phyloP scores from a whole-genome alignment of 2,888 invertebrate species.

The Scelioninae gen. 2 region DNA sequence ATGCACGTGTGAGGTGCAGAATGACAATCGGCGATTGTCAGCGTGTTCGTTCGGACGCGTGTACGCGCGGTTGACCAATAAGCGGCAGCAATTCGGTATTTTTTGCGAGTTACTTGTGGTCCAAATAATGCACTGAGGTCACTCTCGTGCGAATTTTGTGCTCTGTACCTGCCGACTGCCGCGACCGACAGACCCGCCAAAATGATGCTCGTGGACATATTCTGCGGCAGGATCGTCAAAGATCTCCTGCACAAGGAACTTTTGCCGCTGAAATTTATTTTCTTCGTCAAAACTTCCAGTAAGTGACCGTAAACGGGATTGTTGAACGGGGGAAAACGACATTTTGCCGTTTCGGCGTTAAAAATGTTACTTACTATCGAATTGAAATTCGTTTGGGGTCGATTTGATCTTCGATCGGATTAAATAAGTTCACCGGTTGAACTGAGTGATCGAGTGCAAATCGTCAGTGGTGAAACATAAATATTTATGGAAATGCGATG shows the following conservation, averaged over 20 bases:
- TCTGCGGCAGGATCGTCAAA: slow-evolving; percentile 81
- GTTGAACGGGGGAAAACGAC: no score
- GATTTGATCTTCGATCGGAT: no score
- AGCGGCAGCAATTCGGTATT: slow-evolving; percentile 40
- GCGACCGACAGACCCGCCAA: slow-evolving; percentile 64
- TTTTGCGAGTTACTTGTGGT: slow-evolving; percentile 35
- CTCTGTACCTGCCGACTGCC: slow-evolving; percentile 6
- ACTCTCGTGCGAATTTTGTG: slow-evolving; percentile 4
- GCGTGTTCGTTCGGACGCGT: slow-evolving; percentile 48
- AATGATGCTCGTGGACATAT: slow-evolving; percentile 77
- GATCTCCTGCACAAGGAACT: slow-evolving; percentile 85
- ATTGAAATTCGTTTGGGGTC: no score
- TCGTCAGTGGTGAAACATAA: no score
- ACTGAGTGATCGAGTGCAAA: no score
- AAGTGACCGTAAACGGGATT: no score
- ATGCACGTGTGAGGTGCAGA: slow-evolving; percentile 55
- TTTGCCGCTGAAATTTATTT: slow-evolving; percentile 84
- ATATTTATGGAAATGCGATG: no score
- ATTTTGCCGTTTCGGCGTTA: no score
- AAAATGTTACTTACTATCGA: no score
- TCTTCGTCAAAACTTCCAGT: slow-evolving; percentile 88
- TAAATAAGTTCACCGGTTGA: no score
- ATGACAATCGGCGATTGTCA: slow-evolving; percentile 57
- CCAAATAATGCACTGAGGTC: slow-evolving; percentile 25
- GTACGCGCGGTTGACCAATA: slow-evolving; percentile 43